phyloP scores from a whole-genome alignment of 2,888 invertebrate genomes.

The Drosophila stalkeri region DNA sequence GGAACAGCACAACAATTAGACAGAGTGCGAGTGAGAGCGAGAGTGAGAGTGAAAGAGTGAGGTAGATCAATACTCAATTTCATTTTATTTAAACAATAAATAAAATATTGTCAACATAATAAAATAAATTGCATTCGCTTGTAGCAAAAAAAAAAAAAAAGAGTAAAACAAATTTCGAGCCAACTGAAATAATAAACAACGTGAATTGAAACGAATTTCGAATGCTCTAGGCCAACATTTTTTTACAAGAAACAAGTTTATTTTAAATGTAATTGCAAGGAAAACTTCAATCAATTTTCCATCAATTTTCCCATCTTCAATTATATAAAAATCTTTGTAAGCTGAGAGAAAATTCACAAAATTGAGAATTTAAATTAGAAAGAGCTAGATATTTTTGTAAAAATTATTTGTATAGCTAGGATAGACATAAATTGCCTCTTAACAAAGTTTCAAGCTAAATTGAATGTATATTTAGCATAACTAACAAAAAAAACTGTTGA shows the following conservation, averaged over 20 bases:
- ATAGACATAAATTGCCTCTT: too few species aligned
- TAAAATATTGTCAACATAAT: constrained; percentile 61
- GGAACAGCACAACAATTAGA: constrained; percentile 51
- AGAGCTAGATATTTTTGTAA: too few species aligned
- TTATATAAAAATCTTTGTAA: too few species aligned
- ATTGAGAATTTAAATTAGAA: too few species aligned
- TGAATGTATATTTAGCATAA: too few species aligned
- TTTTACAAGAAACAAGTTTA: background rate
- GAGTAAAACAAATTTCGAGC: background rate
- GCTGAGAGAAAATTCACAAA: too few species aligned
- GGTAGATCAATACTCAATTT: constrained; percentile 36
- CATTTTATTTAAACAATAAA: constrained; percentile 59
- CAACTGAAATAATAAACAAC: constrained; percentile 13
- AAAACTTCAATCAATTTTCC: background rate
- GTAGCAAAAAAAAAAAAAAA: background rate
- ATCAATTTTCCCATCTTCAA: background rate
- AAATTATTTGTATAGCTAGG: too few species aligned
- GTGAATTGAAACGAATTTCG: background rate
- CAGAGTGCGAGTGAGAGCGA: background rate
- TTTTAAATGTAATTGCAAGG: background rate
- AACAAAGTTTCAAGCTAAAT: too few species aligned
- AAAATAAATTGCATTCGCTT: constrained; percentile 55
- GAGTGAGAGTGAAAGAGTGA: background rate
- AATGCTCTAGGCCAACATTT: constrained; percentile 1
- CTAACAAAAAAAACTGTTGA: too few species aligned